phyloP scores from a whole-genome alignment of 2,797 vertebrate species.

The Peromyscus attwateri region DNA sequence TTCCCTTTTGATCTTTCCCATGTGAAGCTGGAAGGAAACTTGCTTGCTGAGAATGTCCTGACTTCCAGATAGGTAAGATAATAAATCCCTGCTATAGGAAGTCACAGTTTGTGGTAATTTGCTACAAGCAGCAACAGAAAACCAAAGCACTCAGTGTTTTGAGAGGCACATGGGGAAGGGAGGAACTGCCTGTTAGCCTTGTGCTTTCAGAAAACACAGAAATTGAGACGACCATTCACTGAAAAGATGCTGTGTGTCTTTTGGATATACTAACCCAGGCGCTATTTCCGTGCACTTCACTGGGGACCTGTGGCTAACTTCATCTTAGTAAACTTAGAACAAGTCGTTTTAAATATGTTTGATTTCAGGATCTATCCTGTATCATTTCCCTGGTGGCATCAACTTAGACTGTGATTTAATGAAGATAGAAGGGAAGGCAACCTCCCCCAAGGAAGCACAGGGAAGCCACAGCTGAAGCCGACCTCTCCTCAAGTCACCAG shows the following conservation, averaged over 20 bases:
- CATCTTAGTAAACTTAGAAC: neutral
- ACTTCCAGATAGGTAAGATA: neutral
- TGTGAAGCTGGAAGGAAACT: conserved; percentile 56
- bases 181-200: neutral
- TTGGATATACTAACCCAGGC: neutral
- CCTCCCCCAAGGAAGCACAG: neutral
- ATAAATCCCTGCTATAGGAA: neutral
- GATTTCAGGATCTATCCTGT: neutral
- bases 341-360: conserved; percentile 20
- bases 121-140: neutral
- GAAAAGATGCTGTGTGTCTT: neutral
- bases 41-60: conserved; percentile 23
- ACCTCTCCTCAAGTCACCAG: neutral
- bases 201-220: neutral
- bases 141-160: neutral
- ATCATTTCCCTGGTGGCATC: neutral
- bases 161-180: neutral
- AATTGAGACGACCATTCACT: neutral
- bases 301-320: neutral
- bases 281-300: neutral
- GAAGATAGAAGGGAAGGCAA: neutral
- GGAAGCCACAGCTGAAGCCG: conserved; percentile 29
- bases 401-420: conserved; percentile 27
- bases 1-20: conserved; percentile 37
- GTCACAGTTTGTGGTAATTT: neutral